Percentiles rank a stretch among this genome's conserved stretches.
Conservation (phyloP, 2,888 invertebrate species). For the Euphydryas editha region DNA sequence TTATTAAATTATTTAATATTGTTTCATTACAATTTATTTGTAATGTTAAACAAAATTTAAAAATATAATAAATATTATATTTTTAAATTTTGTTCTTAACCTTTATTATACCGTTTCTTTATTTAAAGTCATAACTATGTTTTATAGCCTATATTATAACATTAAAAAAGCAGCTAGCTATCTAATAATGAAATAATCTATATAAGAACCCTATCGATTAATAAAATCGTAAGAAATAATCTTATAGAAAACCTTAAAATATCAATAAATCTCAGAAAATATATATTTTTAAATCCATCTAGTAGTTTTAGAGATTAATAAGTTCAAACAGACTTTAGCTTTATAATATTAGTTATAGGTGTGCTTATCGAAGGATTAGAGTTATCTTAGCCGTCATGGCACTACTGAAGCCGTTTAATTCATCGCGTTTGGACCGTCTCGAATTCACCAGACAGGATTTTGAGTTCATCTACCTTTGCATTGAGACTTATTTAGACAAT, state of each 20-base stretch:
- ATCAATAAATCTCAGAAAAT: no score
- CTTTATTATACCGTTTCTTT: no score
- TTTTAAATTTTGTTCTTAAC: no score
- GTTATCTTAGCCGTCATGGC: constrained; percentile 17
- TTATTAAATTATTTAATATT: background rate
- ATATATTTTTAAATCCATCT: no score
- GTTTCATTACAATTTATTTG: background rate
- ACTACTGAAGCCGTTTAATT: constrained; percentile 29
- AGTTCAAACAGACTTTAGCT: background rate
- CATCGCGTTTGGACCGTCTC: constrained; percentile 29
- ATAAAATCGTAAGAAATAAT: no score
- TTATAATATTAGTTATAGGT: background rate
- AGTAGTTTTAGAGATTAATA: background rate
- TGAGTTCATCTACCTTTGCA: constrained; percentile 22
- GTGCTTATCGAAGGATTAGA: constrained; percentile 19
- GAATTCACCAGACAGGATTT: constrained; percentile 15
- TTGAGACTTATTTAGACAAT: constrained; percentile 13
- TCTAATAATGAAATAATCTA: no score
- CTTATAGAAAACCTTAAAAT: no score
- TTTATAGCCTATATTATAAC: no score
- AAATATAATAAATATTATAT: no score
- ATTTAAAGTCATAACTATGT: no score
- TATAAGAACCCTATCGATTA: no score
- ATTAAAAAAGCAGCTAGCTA: no score
- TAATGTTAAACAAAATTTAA: background rate